Base-by-base conservation (phyloP, 92 coral and sea anemone species). In the Zoanthus solanderi region DNA sequence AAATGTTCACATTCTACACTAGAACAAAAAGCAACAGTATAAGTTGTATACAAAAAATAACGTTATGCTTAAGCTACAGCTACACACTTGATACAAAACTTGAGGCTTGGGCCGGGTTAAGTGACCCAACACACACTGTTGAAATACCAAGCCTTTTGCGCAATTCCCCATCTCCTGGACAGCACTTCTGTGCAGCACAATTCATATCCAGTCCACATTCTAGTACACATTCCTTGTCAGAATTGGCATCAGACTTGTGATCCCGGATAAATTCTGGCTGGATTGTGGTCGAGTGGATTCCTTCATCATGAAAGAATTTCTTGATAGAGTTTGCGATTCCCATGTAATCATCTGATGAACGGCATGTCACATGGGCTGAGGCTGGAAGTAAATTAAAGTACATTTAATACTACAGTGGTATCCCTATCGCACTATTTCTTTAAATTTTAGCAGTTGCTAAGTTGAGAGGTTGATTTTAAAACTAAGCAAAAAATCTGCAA, bases 271-370 rank as follows among this genome's bases (percentile, higher is more conserved):
- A 97, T 79, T 97, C 99, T 67, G 98, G 99, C 69, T 97, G 99
- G 48, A 97, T 97, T n/a, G 99, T 97, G 37, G 99, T 97, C 13
- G 99, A 97, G 87, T 97, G 99, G 85, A 97, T 97, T 2, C 99
- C 99, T 79, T 97, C 99, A 63, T 95, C 93, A 85, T 97, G 99
- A 84, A 97, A 97, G 89, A 97, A 97, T 83, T 90, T 83, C 90
- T 97, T 97, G 67, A 97, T 96, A 52, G 96, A 90, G 83, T 97
- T 97, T 72, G 99, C 99, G 30, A 97, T 91, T 5, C 76, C 86
- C 99, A 95, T 97, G 93, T 97, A 97, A 34, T 97, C 99, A 68
- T 96, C 99, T 32, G 98, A 93, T 3, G 99, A 93, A 13, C 91
- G 97, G 71, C 98, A 95, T 0, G 96, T 95, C 58, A 97, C 92